phyloP scores from a whole-genome alignment of 2,113 vertebrate genomes.

The Trochalopteron elliotii region DNA sequence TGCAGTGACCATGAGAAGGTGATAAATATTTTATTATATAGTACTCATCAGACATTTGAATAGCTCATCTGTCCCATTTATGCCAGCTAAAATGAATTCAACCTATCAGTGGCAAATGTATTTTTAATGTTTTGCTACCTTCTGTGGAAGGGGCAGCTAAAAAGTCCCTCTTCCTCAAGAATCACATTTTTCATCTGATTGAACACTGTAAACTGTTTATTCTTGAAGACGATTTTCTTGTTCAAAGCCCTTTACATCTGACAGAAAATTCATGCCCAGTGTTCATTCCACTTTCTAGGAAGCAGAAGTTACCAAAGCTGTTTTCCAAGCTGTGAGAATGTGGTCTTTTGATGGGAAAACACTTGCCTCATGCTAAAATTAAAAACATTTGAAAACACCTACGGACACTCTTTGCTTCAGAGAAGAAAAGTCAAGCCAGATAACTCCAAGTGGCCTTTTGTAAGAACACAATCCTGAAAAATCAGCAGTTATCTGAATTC shows the following conservation, averaged over 20 bases:
- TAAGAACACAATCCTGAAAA: not conserved
- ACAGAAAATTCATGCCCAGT: not conserved
- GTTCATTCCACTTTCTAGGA: not conserved
- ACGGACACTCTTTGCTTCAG: not conserved
- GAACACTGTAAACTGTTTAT: slow-evolving; percentile 26
- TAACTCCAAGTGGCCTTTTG: not conserved
- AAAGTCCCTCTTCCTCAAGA: slow-evolving; percentile 18
- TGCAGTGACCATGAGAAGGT: slow-evolving; percentile 62
- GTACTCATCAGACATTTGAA: slow-evolving; percentile 72
- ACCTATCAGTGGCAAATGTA: slow-evolving; percentile 75
- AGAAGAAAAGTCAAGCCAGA: not conserved
- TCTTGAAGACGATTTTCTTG: not conserved
- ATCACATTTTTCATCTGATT: slow-evolving; percentile 17
- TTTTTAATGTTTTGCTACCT: slow-evolving; percentile 76
- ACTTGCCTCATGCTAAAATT: not conserved
- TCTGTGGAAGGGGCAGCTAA: not conserved
- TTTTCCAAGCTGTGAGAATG: not conserved
- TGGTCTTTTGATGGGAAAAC: not conserved
- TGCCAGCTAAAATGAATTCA: slow-evolving; percentile 79
- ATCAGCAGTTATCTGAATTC: not conserved
- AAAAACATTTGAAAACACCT: not conserved
- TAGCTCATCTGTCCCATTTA: slow-evolving; percentile 79
- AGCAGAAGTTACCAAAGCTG: not conserved
- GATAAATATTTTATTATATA: slow-evolving; percentile 75
- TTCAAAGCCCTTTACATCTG: not conserved